A percentile compares a stretch with the other conserved stretches of the same genome.
Conservation (phyloP, 1,140 invertebrate genomes). For the Macrotrachela quadricornifera region DNA sequence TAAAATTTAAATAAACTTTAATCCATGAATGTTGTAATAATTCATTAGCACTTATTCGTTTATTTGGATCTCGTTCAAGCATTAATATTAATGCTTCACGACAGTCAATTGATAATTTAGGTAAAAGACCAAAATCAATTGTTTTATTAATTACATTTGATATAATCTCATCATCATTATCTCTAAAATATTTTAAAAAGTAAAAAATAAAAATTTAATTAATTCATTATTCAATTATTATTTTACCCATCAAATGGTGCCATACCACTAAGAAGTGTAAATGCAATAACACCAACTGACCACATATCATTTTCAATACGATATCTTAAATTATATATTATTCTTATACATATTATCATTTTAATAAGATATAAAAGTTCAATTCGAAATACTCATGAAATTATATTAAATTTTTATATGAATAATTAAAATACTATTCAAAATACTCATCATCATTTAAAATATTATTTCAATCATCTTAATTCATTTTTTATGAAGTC, state of each 20-base stretch:
- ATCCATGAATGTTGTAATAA: constrained; percentile 3
- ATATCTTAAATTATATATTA: constrained; percentile 11
- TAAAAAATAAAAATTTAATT: no score
- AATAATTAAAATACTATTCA: no score
- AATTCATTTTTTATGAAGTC: no score
- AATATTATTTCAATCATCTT: no score
- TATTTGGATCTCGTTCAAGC: constrained; percentile 2
- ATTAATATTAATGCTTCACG: constrained; percentile 1
- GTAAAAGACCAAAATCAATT: not conserved
- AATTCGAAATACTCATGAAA: no score
- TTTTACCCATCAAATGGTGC: constrained; percentile 13
- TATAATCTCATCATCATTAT: constrained; percentile 3
- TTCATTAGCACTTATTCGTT: constrained; percentile 1
- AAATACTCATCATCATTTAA: no score
- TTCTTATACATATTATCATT: constrained; percentile 6
- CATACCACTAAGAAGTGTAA: constrained; percentile 14
- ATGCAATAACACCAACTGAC: constrained; percentile 13
- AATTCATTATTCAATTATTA: constrained; percentile 5
- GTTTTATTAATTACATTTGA: not conserved
- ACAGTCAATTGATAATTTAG: not conserved
- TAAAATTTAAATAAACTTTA: not conserved
- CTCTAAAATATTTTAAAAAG: not conserved
- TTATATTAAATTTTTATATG: no score
- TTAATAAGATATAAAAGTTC: no score
- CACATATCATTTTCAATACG: constrained; percentile 14